Evolutionary conservation across 1,140 invertebrate genomes (phyloP).

Genomic region (Trinorchestia longiramus): DNA sequence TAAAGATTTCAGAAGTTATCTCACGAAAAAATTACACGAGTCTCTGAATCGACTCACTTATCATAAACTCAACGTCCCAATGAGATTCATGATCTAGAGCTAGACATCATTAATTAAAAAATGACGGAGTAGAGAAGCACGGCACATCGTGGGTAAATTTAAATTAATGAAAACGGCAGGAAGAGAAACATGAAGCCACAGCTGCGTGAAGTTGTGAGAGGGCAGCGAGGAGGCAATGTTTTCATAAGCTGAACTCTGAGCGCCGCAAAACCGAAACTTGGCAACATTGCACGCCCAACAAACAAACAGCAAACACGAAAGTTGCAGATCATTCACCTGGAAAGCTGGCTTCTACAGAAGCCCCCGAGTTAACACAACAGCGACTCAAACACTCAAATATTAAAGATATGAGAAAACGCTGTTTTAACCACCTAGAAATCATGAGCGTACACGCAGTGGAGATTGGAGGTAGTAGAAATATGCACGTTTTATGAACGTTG

Average conservation of each 20-base stretch:
- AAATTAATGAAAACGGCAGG: background rate
- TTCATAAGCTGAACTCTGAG: background rate
- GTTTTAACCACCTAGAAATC: background rate
- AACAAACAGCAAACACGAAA: background rate
- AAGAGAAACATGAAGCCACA: background rate
- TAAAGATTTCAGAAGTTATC: background rate
- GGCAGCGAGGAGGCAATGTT: background rate
- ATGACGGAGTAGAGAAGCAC: background rate
- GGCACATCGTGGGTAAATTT: background rate
- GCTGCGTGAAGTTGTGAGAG: conserved; percentile 5
- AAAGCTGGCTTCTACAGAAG: background rate
- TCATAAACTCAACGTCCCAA: background rate
- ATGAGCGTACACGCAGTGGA: background rate
- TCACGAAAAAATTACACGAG: background rate
- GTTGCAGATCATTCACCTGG: conserved; percentile 6
- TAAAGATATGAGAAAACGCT: background rate
- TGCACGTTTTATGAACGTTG: background rate
- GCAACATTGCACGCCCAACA: background rate
- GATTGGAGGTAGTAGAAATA: background rate
- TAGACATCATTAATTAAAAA: background rate
- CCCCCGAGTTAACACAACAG: background rate
- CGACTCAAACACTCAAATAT: background rate
- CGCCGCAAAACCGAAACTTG: background rate
- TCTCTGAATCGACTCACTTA: background rate
- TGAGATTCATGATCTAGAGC: background rate